These are phyloP conservation scores for Acanthosepion esculentum DNA, from an alignment of 2,888 invertebrate species.

Conservation along the genomic window DNA sequence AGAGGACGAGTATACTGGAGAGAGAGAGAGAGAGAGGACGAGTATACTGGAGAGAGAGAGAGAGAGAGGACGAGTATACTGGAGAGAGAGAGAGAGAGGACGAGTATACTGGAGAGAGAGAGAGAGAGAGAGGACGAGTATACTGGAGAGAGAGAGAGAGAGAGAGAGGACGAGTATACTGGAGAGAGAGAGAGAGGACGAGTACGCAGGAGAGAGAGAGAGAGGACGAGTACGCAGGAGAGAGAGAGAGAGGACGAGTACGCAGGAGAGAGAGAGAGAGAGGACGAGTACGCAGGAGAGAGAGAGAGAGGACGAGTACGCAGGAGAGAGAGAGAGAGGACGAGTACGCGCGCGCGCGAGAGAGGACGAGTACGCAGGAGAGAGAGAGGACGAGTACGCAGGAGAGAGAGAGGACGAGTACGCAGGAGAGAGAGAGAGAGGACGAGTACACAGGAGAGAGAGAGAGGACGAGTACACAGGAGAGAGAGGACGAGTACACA, in stretches of 20 bases:
- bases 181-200: neutral
- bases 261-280: neutral
- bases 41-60: rapidly evolving
- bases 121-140: neutral
- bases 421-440: neutral
- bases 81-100: neutral
- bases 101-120: neutral
- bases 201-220: neutral
- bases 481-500: neutral
- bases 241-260: too few species aligned
- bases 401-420: neutral
- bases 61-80: neutral
- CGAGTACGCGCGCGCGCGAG: too few species aligned
- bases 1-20: too few species aligned
- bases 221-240: neutral
- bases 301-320: neutral
- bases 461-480: neutral
- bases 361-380: too few species aligned
- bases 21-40: neutral
- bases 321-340: neutral
- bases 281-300: too few species aligned
- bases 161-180: neutral
- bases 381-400: neutral
- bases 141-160: neutral
- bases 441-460: neutral